Evolutionary conservation across 2,888 invertebrate species (phyloP).

Genomic region (Empis stercorea): DNA sequence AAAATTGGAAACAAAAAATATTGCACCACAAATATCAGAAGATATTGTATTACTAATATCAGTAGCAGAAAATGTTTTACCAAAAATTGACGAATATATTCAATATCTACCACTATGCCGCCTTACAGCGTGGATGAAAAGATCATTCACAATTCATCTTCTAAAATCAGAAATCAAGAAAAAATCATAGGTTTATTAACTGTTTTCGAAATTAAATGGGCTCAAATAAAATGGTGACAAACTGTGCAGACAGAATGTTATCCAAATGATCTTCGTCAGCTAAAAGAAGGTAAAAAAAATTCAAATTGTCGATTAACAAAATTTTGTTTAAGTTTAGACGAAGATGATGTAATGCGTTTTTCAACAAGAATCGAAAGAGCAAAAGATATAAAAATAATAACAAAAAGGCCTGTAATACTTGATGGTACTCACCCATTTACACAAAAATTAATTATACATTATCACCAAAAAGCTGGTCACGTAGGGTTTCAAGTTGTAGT

Average conservation of each 20-base stretch:
- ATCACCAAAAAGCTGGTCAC: slow-evolving; percentile 1
- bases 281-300: background rate
- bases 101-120: too few species aligned
- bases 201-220: background rate
- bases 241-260: background rate
- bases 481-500: slow-evolving; percentile 1
- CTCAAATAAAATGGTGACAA: slow-evolving; percentile 4
- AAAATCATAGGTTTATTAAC: too few species aligned
- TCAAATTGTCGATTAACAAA: background rate
- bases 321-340: slow-evolving; percentile 1
- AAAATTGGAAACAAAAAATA: too few species aligned
- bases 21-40: too few species aligned
- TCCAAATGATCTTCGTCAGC: background rate
- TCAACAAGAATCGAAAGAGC: slow-evolving; percentile 1
- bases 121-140: too few species aligned
- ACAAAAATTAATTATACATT: background rate
- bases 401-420: slow-evolving; percentile 5
- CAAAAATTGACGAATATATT: too few species aligned
- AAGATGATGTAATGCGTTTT: background rate
- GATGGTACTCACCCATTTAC: slow-evolving; percentile 4
- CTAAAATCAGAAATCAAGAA: too few species aligned
- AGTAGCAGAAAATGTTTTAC: too few species aligned
- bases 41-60: too few species aligned
- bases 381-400: background rate
- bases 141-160: too few species aligned